Evolutionary conservation across 2,888 invertebrate genomes (phyloP), one percentile per base, ranked within the genome.

Genomic region (Cloeon dipterum): DNA sequence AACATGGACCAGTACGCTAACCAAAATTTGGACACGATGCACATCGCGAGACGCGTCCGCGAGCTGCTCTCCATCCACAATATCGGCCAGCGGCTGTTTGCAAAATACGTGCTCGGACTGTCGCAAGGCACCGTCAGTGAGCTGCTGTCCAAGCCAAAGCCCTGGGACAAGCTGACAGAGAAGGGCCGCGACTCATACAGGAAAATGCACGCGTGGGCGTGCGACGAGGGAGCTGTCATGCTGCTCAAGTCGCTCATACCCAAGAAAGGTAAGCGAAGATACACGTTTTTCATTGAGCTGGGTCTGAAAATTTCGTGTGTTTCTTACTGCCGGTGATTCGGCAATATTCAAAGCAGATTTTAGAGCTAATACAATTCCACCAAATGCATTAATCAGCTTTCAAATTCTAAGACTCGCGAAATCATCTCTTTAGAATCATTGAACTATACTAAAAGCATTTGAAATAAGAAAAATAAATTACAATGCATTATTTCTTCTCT

Each of bases 141-240:
- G 62, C 64, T 98, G 50, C 68, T 98, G 43, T 94, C 94, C 47
- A 98, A 98, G 57, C 98, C 98, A 38, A 94, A 98, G 57, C 93
- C 93, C 11, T 98, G 98, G 98, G 93, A 94, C 63, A 96, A 96
- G 62, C 66, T 98, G 53, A 98, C 98, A 40, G 98, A 98, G 63
- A 98, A 98, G 59, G 98, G 98, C 23, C 68, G 96, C 39, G 98
- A 98, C 64, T 94, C 94, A 49, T 98, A 98, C 63, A 68, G 98
- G 52, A 94, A 96, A 63, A 98, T 98, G 91, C 91, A 94, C 63
- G 89, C 89, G 50, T 98, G 98, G 98, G 89, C 94, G 46, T 83
- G 83, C 58, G 96, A 96, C 63, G 93, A 94, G 55, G 79, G 82
- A 52, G 93, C 96, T 51, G 86, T 98, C 52, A 71, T 89, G 68